Conservation (phyloP, 1,140 invertebrate species). For the Megathymus violae region DNA sequence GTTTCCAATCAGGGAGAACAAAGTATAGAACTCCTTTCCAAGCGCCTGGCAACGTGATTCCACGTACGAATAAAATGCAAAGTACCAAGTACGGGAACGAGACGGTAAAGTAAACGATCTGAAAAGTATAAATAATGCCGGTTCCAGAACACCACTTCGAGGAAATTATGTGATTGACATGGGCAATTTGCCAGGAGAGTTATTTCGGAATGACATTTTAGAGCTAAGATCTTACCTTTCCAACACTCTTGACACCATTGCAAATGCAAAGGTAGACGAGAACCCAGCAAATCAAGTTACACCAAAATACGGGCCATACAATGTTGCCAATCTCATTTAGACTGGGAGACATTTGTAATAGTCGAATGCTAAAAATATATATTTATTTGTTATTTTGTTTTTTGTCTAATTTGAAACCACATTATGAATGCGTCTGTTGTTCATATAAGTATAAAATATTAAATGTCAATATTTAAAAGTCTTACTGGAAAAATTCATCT, state of each 20-base stretch:
- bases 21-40: constrained; percentile 91
- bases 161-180: constrained; percentile 40
- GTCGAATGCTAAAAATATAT: constrained; percentile 88
- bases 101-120: constrained; percentile 94
- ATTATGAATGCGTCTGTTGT: too few relatives aligned
- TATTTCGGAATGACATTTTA: constrained; percentile 29
- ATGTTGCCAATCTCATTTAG: constrained; percentile 88
- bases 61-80: constrained; percentile 88
- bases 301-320: constrained; percentile 89
- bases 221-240: constrained; percentile 81
- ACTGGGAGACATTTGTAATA: constrained; percentile 87
- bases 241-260: constrained; percentile 91
- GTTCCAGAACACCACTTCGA: constrained; percentile 36
- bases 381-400: too few relatives aligned
- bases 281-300: constrained; percentile 89
- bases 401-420: too few relatives aligned
- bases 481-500: constrained; percentile 94
- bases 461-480: too few relatives aligned
- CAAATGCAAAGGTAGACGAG: constrained; percentile 91
- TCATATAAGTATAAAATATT: too few relatives aligned
- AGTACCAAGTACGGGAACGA: constrained; percentile 93
- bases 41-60: constrained; percentile 91
- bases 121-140: constrained; percentile 51
- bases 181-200: constrained; percentile 47
- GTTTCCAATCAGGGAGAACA: constrained; percentile 91